Evolutionary conservation across 2,797 vertebrate genomes (phyloP).

Genomic region (Tenualosa thibaudeaui): DNA sequence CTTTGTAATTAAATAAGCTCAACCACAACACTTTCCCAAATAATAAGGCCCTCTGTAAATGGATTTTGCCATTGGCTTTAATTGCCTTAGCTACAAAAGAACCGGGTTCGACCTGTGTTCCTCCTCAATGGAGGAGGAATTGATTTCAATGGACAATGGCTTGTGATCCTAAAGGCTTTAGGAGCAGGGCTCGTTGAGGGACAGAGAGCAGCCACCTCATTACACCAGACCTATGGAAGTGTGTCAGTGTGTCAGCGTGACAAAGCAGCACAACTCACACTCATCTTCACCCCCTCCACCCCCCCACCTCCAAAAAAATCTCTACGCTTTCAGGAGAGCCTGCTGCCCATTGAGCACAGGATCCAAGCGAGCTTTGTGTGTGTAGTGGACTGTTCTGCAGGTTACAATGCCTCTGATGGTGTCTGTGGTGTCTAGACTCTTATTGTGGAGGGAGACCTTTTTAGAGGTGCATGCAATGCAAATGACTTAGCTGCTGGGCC

Average conservation of each 20-base stretch:
- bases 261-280: conserved; percentile 6
- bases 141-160: conserved; percentile 52
- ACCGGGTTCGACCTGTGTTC: conserved; percentile 43
- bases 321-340: not conserved
- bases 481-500: conserved; percentile 65
- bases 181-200: conserved; percentile 53
- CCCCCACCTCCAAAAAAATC: not conserved
- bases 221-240: conserved; percentile 58
- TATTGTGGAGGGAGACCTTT: conserved; percentile 44
- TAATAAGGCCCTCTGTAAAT: conserved; percentile 36
- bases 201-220: conserved; percentile 58
- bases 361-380: not conserved
- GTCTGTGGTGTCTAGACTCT: conserved; percentile 40
- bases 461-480: conserved; percentile 62
- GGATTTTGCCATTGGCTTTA: conserved; percentile 61
- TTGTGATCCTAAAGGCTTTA: conserved; percentile 37
- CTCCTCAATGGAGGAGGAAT: conserved; percentile 54
- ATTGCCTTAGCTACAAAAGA: conserved; percentile 56
- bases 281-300: not conserved
- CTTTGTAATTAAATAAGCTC: conserved; percentile 52
- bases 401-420: not conserved
- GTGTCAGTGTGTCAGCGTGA: conserved; percentile 66
- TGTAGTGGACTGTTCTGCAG: not conserved
- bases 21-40: conserved; percentile 37
- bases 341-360: not conserved